phyloP scores from a whole-genome alignment of 2,113 vertebrate genomes.

The Ardeotis arabs region DNA sequence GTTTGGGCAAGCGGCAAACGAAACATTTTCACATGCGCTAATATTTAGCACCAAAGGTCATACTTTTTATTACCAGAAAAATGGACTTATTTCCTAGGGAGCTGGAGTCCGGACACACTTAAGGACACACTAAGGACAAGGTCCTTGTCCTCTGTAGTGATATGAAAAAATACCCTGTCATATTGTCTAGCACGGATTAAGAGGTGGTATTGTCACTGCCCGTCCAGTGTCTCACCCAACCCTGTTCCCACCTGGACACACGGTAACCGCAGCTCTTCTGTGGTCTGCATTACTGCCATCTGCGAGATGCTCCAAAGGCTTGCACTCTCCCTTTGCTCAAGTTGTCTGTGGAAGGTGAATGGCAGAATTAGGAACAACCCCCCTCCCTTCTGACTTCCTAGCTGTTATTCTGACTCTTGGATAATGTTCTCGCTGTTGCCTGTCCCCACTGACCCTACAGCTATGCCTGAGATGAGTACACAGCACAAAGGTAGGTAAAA shows the following conservation, averaged over 20 bases:
- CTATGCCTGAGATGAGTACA: slow-evolving; percentile 7
- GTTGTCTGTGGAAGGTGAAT: not conserved
- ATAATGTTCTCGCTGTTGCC: not conserved
- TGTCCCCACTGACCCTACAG: not conserved
- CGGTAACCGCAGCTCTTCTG: not conserved
- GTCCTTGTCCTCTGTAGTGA: not conserved
- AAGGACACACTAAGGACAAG: not conserved
- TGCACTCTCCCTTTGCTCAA: accelerated
- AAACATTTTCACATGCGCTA: not conserved
- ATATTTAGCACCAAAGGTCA: not conserved
- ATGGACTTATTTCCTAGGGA: not conserved
- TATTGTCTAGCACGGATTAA: not conserved
- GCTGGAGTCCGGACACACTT: not conserved
- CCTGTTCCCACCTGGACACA: not conserved
- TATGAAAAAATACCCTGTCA: not conserved
- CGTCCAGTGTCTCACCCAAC: not conserved
- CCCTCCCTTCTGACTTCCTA: not conserved
- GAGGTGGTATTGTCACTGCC: not conserved
- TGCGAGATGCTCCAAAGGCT: not conserved
- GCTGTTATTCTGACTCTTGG: not conserved
- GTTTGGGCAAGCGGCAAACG: not conserved
- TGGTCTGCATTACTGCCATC: not conserved
- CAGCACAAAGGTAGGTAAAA: not conserved
- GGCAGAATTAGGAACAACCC: not conserved
- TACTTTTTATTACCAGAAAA: not conserved